Conservation (phyloP, 2,113 vertebrate species). For the Actenoides lindsayi region DNA sequence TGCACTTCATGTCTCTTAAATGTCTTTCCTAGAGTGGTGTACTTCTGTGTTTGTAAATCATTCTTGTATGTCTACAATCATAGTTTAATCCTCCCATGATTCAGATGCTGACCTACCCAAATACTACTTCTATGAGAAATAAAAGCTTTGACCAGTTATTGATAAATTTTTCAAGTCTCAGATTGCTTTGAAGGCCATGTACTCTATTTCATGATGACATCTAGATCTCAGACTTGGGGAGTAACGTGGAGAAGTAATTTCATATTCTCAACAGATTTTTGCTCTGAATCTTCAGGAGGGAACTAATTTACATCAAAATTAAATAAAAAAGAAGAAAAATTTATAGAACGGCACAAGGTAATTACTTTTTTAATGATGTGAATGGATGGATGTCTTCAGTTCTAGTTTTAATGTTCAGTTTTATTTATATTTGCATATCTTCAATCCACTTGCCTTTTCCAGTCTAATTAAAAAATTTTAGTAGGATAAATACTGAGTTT, state of each 20-base stretch:
- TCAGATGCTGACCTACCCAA: neutral
- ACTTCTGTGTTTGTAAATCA: neutral
- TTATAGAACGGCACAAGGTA: neutral
- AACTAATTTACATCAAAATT: neutral
- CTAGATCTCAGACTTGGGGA: neutral
- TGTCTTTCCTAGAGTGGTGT: neutral
- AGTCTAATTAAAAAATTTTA: neutral
- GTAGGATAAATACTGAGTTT: neutral
- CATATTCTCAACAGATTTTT: neutral
- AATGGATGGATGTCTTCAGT: neutral
- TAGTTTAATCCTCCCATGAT: neutral
- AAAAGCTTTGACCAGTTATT: neutral
- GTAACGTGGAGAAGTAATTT: neutral
- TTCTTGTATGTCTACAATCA: neutral
- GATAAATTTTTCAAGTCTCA: neutral
- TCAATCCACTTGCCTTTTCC: neutral
- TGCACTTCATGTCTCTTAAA: neutral
- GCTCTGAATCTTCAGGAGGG: neutral
- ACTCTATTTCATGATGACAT: neutral
- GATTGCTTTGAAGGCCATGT: neutral
- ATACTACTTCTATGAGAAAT: neutral
- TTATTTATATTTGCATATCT: neutral
- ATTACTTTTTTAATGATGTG: neutral
- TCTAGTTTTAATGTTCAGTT: neutral
- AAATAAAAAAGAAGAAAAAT: neutral